Conservation (phyloP, 2,888 invertebrate genomes). For the Eurytoma californica region DNA sequence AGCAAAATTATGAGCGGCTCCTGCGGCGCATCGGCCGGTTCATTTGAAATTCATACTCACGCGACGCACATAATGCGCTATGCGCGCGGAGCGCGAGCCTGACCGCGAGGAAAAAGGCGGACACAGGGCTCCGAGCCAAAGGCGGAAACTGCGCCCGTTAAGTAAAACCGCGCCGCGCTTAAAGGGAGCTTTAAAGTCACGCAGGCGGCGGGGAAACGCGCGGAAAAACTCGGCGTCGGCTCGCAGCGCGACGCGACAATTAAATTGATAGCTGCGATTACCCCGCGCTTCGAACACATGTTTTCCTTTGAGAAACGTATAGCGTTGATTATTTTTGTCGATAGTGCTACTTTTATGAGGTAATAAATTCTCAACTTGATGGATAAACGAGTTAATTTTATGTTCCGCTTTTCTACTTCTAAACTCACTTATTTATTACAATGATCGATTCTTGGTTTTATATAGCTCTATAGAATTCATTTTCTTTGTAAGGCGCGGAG, state of each 20-base stretch:
- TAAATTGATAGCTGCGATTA: constrained; percentile 31
- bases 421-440: too few species aligned
- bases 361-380: too few species aligned
- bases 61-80: not conserved
- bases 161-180: constrained; percentile 31
- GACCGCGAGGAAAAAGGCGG: not conserved
- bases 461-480: too few species aligned
- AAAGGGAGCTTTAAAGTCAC: constrained; percentile 1
- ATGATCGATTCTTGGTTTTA: too few species aligned
- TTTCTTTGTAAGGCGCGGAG: too few species aligned
- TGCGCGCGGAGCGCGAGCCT: not conserved
- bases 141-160: constrained; percentile 29
- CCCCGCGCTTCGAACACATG: not conserved
- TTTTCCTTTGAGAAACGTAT: too few species aligned
- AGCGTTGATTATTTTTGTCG: too few species aligned
- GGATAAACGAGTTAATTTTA: too few species aligned
- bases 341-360: too few species aligned
- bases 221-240: not conserved
- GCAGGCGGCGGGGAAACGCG: not conserved
- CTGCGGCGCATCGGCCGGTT: not conserved
- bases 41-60: constrained; percentile 24
- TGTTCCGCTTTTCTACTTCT: too few species aligned
- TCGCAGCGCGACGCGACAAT: constrained; percentile 13
- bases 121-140: not conserved
- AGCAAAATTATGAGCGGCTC: too few species aligned